Evolutionary conservation across 2,888 invertebrate genomes (phyloP).

Genomic region (Macroteleia sp.): DNA sequence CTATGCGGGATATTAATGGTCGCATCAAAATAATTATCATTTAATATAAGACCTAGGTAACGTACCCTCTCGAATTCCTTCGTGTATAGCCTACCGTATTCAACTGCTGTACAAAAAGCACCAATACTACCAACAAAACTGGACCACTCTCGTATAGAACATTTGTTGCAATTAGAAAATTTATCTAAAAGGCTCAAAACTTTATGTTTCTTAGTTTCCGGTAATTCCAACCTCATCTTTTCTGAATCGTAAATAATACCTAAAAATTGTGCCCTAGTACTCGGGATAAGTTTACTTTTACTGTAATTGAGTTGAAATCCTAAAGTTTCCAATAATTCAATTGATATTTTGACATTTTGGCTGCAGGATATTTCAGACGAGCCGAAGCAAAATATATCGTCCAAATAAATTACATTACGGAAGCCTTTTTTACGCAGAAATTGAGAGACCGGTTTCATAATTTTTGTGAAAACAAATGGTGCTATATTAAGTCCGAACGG

Average conservation of each 20-base stretch:
- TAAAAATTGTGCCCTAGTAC: not conserved
- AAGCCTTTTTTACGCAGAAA: not conserved
- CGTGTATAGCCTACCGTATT: constrained; percentile 15
- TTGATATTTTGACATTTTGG: not conserved
- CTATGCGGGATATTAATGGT: not conserved
- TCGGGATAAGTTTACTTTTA: not conserved
- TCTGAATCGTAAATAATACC: constrained; percentile 21
- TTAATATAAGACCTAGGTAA: constrained; percentile 7
- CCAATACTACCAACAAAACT: constrained; percentile 14
- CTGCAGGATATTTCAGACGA: not conserved
- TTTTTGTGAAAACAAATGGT: constrained; percentile 12
- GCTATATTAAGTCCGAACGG: constrained; percentile 9
- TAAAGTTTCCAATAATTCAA: not conserved
- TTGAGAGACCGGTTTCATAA: not conserved
- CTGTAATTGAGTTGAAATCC: constrained; percentile 7
- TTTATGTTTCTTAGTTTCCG: not conserved
- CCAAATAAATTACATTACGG: constrained; percentile 7
- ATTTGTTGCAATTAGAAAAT: constrained; percentile 4
- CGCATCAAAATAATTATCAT: constrained; percentile 16
- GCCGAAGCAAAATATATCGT: not conserved
- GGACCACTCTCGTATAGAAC: constrained; percentile 12
- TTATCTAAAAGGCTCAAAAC: not conserved
- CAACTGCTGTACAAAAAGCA: constrained; percentile 29
- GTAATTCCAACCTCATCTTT: constrained; percentile 7
- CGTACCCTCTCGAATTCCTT: constrained; percentile 22